A percentile compares a stretch with the other conserved stretches of the same genome.
These are phyloP conservation scores for Gobiocypris rarus DNA, from an alignment of 2,113 vertebrate genomes.

Conservation along the genomic window DNA sequence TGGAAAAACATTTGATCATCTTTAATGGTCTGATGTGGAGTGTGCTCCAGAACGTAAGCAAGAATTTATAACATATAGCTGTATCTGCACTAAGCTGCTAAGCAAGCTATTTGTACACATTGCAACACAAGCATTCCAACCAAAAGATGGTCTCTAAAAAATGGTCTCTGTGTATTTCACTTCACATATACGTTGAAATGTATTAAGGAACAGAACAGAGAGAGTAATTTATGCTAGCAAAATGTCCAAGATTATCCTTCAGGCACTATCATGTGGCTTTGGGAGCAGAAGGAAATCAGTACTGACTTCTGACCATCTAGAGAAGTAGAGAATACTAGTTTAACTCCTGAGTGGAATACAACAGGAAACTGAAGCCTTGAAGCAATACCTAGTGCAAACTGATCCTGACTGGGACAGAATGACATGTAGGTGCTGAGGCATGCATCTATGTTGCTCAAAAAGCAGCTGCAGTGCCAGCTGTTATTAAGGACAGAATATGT, in stretches of 20 bases:
- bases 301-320: background rate
- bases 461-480: background rate
- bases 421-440: background rate
- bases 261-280: background rate
- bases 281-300: background rate
- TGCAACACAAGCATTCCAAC: background rate
- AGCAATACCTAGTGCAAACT: background rate
- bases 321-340: background rate
- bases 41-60: background rate
- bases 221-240: background rate
- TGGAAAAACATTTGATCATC: background rate
- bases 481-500: background rate
- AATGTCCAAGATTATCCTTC: background rate
- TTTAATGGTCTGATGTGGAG: background rate
- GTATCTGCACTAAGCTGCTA: background rate
- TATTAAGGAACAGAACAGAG: background rate
- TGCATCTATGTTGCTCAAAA: background rate
- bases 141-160: no score
- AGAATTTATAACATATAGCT: background rate
- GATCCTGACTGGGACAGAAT: constrained; percentile 2
- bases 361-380: background rate
- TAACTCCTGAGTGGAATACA: background rate
- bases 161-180: background rate
- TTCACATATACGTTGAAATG: background rate
- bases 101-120: background rate